phyloP scores from a whole-genome alignment of 2,888 invertebrate species.

The Polyommatus icarus region DNA sequence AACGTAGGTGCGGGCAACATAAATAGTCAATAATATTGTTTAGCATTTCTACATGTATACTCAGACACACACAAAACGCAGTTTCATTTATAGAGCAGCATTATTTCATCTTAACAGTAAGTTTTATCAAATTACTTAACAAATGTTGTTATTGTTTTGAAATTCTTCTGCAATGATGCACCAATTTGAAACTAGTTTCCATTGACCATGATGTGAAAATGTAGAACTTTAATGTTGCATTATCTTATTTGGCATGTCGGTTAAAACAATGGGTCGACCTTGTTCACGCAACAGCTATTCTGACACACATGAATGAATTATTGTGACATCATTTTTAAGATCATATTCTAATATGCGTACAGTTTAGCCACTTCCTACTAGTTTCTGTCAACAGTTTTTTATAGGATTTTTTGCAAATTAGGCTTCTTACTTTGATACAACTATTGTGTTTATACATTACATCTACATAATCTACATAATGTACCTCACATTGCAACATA shows the following conservation, averaged over 20 bases:
- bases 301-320: slow-evolving; percentile 26
- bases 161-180: slow-evolving; percentile 8
- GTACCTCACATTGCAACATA: no score
- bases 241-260: background rate
- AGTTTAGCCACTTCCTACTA: background rate
- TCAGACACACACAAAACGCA: background rate
- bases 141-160: background rate
- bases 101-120: background rate
- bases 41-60: no score
- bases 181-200: background rate
- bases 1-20: no score
- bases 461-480: background rate
- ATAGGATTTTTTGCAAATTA: background rate
- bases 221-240: slow-evolving; percentile 7
- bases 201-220: background rate
- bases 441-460: background rate
- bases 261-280: slow-evolving; percentile 29
- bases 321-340: slow-evolving; percentile 29
- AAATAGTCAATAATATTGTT: no score
- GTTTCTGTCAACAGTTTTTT: slow-evolving; percentile 15
- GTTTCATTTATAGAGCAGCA: background rate
- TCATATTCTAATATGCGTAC: slow-evolving; percentile 6
- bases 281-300: slow-evolving; percentile 24
- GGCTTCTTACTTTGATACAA: no score
- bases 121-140: background rate